Base-by-base conservation (phyloP, 2,113 vertebrate genomes). In the human region DNA sequence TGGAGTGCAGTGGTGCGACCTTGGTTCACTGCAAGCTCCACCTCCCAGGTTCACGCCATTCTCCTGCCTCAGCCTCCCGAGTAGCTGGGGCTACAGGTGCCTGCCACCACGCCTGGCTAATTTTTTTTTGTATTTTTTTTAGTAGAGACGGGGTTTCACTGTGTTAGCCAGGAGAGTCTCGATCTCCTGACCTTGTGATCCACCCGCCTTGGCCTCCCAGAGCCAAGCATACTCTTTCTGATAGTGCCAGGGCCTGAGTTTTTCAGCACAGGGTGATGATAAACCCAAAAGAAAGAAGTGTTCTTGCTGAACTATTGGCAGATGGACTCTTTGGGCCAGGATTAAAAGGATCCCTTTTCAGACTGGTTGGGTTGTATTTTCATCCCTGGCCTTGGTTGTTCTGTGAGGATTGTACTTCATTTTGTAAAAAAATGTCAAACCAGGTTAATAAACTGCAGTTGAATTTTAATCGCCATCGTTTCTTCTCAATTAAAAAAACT, bases 391-490 rank as follows among this genome's bases (percentile, higher is more conserved):
- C 85, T 83, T 73, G 72, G 40, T 84, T 30, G 32, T 88, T 48
- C 89, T 45, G 64, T 83, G 78, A 90, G n/a, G 9, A 38, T 40
- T 40, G 12, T 30, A 48, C 35, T 8, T 81, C 50, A 43, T 75
- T 76, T 94, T 96, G 66, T 85, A 66, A 79, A 85, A 94, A 40
- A 22, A 57, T 73, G 89, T 93, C 66, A 89, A 89, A 23, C 11
- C 78, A 27, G 1, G 14, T 86, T 68, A 79, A 52, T 66, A 91
- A 75, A 78, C 40, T 40, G 23, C 32, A 82, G 14, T 79, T 95
- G 78, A 73, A 40, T 90, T 90, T 72, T 13, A 5, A 50, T 73
- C 23, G 90, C 32, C 5, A 66, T 95, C 45, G 88, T 93, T 82
- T 13, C 25, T 57, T 93, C 50, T 72, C 81, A 45, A 0, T 83